phyloP scores from a whole-genome alignment of 2,113 vertebrate genomes.

The Cervus canadensis region DNA sequence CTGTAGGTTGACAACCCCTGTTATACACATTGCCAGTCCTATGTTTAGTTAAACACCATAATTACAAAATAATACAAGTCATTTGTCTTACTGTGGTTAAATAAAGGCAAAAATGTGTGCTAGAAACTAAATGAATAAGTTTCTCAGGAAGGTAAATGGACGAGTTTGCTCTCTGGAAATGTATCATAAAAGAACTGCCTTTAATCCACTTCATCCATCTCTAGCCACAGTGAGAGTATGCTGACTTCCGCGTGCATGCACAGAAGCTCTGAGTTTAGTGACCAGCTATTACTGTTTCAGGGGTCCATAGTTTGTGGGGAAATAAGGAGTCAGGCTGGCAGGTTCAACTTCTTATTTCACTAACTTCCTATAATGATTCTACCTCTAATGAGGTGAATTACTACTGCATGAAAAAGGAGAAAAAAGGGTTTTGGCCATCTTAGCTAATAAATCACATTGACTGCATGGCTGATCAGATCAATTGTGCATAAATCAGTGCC shows the following conservation, averaged over 20 bases:
- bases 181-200: neutral
- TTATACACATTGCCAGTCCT: slow-evolving; percentile 16
- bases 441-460: slow-evolving; percentile 75
- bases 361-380: slow-evolving; percentile 69
- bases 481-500: slow-evolving; percentile 69
- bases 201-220: neutral
- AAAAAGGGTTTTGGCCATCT: slow-evolving; percentile 69
- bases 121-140: slow-evolving; percentile 43
- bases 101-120: neutral
- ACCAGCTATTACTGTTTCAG: neutral
- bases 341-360: slow-evolving; percentile 58
- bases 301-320: neutral
- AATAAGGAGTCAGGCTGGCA: neutral
- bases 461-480: slow-evolving; percentile 69
- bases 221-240: neutral
- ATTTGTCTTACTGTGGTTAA: slow-evolving; percentile 57
- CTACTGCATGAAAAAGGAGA: slow-evolving; percentile 63
- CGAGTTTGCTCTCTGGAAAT: neutral
- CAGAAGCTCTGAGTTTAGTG: neutral
- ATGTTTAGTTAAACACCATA: slow-evolving; percentile 50
- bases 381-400: slow-evolving; percentile 68
- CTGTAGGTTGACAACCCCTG: neutral
- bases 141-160: slow-evolving; percentile 40
- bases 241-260: rapidly evolving
- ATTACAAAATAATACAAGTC: slow-evolving; percentile 54